phyloP scores from a whole-genome alignment of 2,888 invertebrate species.

The Norana najaformis region DNA sequence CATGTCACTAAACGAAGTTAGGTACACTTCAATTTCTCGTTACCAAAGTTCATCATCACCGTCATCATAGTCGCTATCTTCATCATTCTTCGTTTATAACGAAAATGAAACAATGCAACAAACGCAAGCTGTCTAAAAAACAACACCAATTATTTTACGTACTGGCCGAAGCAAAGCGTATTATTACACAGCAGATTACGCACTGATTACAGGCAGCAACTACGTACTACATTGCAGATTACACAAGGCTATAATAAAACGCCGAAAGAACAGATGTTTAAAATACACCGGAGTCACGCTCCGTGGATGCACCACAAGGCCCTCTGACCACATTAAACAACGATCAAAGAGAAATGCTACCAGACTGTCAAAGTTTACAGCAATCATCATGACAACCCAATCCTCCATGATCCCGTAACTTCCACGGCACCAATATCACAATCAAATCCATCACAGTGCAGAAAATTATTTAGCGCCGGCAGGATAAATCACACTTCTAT shows the following conservation, averaged over 20 bases:
- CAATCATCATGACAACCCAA: neutral
- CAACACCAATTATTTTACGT: neutral
- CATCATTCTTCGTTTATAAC: neutral
- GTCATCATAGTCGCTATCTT: neutral
- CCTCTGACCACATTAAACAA: neutral
- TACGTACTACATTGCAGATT: constrained; percentile 22
- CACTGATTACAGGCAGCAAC: constrained; percentile 3
- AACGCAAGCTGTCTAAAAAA: constrained; percentile 26
- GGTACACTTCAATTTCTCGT: neutral
- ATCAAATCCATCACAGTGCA: constrained; percentile 13
- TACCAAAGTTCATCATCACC: neutral
- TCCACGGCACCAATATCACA: neutral
- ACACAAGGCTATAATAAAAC: constrained; percentile 20
- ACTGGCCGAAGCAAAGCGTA: constrained; percentile 15
- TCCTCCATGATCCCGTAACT: neutral
- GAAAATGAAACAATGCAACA: neutral
- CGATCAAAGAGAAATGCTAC: neutral
- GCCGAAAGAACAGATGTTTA: constrained; percentile 24
- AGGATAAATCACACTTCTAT: neutral
- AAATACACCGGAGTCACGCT: neutral
- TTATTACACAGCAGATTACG: constrained; percentile 19
- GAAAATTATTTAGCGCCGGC: neutral
- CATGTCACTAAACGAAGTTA: constrained; percentile 18
- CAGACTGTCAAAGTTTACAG: constrained; percentile 15
- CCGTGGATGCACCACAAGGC: neutral